Evolutionary conservation across 2,113 vertebrate genomes (phyloP).

Genomic region (Nyctereutes procyonoides): DNA sequence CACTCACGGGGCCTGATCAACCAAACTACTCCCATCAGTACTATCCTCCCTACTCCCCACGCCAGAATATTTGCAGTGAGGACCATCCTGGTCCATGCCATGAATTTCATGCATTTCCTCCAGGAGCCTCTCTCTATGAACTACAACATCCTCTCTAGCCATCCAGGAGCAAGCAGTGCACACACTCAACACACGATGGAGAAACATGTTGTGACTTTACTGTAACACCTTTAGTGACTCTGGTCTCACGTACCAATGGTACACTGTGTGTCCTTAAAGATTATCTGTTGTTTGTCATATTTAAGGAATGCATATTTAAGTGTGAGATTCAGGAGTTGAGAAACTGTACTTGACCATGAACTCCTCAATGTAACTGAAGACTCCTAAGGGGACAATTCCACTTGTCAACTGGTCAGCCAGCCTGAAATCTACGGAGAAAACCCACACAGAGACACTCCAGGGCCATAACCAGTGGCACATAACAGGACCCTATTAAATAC

Average conservation of each 20-base stretch:
- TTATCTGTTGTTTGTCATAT: too few relatives aligned
- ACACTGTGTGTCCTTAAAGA: too few relatives aligned
- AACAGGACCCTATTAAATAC: background rate
- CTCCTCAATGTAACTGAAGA: too few relatives aligned
- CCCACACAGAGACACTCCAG: rapidly evolving
- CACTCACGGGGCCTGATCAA: rapidly evolving
- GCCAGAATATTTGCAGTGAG: rapidly evolving
- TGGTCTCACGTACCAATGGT: background rate
- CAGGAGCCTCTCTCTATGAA: too few relatives aligned
- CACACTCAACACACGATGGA: rapidly evolving
- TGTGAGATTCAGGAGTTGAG: too few relatives aligned
- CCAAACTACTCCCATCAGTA: rapidly evolving
- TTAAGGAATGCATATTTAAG: background rate
- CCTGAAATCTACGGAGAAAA: background rate
- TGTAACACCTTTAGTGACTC: rapidly evolving
- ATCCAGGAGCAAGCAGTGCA: background rate
- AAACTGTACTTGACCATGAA: background rate
- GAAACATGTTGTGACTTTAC: rapidly evolving
- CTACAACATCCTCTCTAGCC: background rate
- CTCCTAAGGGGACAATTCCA: background rate
- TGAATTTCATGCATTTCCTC: background rate
- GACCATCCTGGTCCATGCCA: background rate
- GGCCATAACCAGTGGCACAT: too few relatives aligned
- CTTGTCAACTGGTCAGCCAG: background rate
- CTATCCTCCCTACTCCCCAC: rapidly evolving